phyloP scores from a whole-genome alignment of 2,113 vertebrate genomes.

The Aspidoscelis tigris region DNA sequence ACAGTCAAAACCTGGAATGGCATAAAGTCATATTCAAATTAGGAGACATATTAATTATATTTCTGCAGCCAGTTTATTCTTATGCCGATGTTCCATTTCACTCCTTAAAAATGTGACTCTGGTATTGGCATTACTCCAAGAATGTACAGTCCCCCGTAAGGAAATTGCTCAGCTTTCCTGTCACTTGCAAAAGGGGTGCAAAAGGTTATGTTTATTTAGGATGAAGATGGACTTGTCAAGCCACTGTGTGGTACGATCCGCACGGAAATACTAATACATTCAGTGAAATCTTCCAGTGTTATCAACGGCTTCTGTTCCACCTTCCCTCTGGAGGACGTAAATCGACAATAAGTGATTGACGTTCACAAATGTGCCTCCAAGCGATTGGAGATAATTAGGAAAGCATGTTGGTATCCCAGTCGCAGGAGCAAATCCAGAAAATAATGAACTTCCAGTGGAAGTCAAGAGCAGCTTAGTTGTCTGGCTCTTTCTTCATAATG shows the following conservation, averaged over 20 bases:
- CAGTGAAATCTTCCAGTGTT: conserved; percentile 50
- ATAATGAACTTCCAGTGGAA: conserved; percentile 64
- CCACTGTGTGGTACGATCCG: conserved; percentile 51
- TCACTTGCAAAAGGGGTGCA: conserved; percentile 44
- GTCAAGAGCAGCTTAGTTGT: conserved; percentile 44
- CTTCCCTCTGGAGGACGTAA: conserved; percentile 59
- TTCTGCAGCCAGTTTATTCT: conserved; percentile 26
- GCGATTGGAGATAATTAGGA: conserved; percentile 75
- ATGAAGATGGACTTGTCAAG: conserved; percentile 58
- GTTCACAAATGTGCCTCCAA: conserved; percentile 72
- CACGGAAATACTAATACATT: conserved; percentile 58
- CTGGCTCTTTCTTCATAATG: conserved; percentile 49
- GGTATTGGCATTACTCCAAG: conserved; percentile 41
- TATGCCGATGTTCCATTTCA: conserved; percentile 37
- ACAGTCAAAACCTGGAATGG: too few relatives aligned
- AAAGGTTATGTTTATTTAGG: conserved; percentile 67
- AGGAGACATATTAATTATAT: conserved; percentile 31
- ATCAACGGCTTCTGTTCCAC: conserved; percentile 51
- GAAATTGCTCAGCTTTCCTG: conserved; percentile 60
- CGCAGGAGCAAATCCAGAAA: conserved; percentile 72
- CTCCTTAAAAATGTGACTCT: conserved; percentile 34
- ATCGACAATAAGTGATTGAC: conserved; percentile 72
- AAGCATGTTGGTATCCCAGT: conserved; percentile 67
- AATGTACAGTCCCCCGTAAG: conserved; percentile 50
- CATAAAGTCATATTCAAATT: conserved; percentile 24